phyloP scores from a whole-genome alignment of 2,797 vertebrate species.

The Strix occidentalis region DNA sequence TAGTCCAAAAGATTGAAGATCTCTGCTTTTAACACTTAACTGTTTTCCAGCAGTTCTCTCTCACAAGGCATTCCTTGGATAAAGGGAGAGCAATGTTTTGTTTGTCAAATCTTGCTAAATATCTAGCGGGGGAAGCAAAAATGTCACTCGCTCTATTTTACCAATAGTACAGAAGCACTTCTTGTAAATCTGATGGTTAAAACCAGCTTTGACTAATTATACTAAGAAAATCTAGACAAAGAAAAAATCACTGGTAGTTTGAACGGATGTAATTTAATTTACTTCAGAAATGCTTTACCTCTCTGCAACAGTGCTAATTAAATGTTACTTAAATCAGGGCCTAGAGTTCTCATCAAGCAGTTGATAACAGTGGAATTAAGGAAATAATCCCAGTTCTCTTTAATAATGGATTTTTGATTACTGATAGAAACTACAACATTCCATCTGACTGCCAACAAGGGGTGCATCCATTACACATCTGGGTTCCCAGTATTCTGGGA shows the following conservation, averaged over 20 bases:
- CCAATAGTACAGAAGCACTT: neutral
- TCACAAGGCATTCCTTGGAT: neutral
- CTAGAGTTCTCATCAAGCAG: neutral
- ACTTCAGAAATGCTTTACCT: constrained; percentile 6
- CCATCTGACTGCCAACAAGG: neutral
- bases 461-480: neutral
- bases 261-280: constrained; percentile 16
- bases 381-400: constrained; percentile 16
- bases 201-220: neutral
- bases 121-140: neutral
- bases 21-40: neutral
- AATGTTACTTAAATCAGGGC: constrained; percentile 23
- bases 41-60: neutral
- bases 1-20: neutral
- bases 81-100: neutral
- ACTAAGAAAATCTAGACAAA: neutral
- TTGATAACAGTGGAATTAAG: constrained; percentile 15
- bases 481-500: neutral
- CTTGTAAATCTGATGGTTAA: neutral
- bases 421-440: constrained; percentile 1
- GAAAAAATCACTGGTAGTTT: neutral
- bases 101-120: neutral
- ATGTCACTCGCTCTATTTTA: neutral
- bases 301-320: constrained; percentile 13
- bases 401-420: constrained; percentile 44